These are phyloP conservation scores for Gryllus bimaculatus DNA, from an alignment of 1,140 invertebrate genomes.

Conservation along the genomic window DNA sequence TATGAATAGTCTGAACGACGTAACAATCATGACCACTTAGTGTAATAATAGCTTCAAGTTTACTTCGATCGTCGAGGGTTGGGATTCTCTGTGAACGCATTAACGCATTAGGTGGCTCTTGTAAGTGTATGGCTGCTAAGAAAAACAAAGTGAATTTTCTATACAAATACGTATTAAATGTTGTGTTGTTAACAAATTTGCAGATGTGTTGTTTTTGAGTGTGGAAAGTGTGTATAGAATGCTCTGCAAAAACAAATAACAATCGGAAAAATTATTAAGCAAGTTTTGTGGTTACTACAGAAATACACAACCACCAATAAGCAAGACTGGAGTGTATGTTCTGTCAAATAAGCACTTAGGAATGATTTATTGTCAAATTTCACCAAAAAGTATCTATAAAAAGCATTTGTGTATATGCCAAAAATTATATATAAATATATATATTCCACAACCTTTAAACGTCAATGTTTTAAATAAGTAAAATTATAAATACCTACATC, in stretches of 20 bases:
- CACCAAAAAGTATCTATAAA: constrained; percentile 5
- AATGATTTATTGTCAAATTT: constrained; percentile 3
- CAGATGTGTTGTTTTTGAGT: neutral
- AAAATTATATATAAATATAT: constrained; percentile 6
- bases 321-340: neutral
- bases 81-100: neutral
- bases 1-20: neutral
- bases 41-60: neutral
- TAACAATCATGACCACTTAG: neutral
- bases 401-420: neutral
- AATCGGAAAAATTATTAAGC: neutral
- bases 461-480: constrained; percentile 6
- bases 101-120: neutral
- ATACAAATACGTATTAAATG: neutral
- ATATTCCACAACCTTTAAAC: neutral
- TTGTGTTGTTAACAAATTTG: neutral
- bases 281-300: neutral
- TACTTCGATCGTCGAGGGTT: neutral
- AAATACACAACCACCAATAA: constrained; percentile 1
- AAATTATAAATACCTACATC: constrained; percentile 6
- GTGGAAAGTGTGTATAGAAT: neutral
- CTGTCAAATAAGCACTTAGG: constrained; percentile 4
- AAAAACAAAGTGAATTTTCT: neutral
- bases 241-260: neutral
- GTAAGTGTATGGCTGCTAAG: neutral